Base-by-base conservation (phyloP, 2,888 invertebrate species). In the Drosophila picticornis region DNA sequence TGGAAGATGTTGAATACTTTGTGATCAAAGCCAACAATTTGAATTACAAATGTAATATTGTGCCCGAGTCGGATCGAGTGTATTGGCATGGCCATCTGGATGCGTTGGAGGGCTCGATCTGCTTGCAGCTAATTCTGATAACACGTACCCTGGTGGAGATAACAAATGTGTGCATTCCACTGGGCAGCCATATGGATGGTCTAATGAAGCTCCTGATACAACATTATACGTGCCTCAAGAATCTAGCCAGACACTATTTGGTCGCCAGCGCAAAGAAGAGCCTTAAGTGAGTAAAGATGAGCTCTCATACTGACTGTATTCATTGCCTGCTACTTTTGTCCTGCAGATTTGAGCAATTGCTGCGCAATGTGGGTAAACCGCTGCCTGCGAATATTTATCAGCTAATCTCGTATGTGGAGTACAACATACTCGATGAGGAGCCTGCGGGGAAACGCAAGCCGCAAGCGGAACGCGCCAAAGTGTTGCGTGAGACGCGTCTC, bases 241-340 rank as follows among this genome's bases (percentile, higher is more conserved):
- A 94, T 61, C 91, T 96, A 34, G 94, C 95, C 0, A 95, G 95
- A 88, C 95, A 96, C 92, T 96, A 95, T 79, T 91, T 94, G 25
- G 83, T 87, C 11, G 94, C 94, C 73, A 94, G 94, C 16, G 92
- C 94, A 1, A 92, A 67, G 53, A 91, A 90, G 40, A 88, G 83
- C 80, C 89, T 85, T 4, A 91, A 88, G 90, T 93, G 68, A 81
- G 87, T 79, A 19, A 10, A 48, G 25, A 19, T 4, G 22, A 13
- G 3, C 34, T 7, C 36, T n/a, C 13, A 2, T 10, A 31, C n/a
- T n/a, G 11, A 4, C 2, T 32, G 46, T 16, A 58, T 16, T 40
- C 0, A 58, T 50, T 51, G 0, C 11, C 48, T 60, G 7, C 1
- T 19, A 34, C 3, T 11, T 19, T 6, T 10, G 11, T 43, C 89